Conservation (phyloP, 2,113 vertebrate species). For the Actinemys pallida region DNA sequence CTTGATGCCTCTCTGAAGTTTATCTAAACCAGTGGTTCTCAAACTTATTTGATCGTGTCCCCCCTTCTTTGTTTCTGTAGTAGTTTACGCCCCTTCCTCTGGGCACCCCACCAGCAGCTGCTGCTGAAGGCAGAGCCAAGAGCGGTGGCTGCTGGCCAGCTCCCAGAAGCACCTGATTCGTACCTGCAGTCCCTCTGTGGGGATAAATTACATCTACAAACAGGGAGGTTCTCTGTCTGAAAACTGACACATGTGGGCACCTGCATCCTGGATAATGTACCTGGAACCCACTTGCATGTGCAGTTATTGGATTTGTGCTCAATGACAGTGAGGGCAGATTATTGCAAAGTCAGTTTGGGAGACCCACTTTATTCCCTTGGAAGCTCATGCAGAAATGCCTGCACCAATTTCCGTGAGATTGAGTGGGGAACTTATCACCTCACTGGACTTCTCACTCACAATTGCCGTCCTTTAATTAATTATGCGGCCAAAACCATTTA, state of each 20-base stretch:
- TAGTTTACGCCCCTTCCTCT: no score
- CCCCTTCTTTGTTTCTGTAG: no score
- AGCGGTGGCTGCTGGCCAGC: no score
- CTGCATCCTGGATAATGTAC: background rate
- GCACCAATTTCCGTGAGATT: background rate
- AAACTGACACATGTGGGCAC: background rate
- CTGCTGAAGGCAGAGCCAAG: no score
- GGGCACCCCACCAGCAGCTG: no score
- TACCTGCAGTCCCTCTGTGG: background rate
- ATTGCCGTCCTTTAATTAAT: accelerated
- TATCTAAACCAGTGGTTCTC: background rate
- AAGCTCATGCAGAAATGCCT: background rate
- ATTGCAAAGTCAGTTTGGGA: background rate
- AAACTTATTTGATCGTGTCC: no score
- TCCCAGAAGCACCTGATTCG: background rate
- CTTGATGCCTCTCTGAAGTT: background rate
- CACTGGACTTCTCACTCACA: accelerated
- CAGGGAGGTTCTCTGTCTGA: background rate
- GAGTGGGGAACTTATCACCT: background rate
- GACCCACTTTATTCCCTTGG: background rate
- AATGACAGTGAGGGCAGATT: background rate
- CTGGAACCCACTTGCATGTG: background rate
- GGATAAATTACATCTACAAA: background rate
- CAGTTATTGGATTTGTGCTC: background rate
- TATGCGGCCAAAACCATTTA: accelerated